A percentile compares a stretch with the other conserved stretches of the same genome.
Conservation (phyloP, 2,113 vertebrate genomes). For the Cyphomyrus plagiostoma region DNA sequence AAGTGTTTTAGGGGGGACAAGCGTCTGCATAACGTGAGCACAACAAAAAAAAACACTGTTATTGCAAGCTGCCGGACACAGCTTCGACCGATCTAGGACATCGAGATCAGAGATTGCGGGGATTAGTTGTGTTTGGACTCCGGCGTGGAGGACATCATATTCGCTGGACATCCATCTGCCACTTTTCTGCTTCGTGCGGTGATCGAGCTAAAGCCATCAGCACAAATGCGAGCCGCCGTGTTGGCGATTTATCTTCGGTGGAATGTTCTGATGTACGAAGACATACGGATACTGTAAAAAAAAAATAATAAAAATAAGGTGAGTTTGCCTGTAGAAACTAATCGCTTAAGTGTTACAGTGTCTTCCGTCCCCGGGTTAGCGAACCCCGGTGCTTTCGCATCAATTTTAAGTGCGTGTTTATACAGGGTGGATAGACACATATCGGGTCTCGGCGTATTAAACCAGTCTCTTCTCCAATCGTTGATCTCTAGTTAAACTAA, state of each 20-base stretch:
- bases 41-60: slow-evolving; percentile 2
- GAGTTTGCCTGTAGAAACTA: slow-evolving; percentile 34
- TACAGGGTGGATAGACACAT: neutral
- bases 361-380: neutral
- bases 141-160: slow-evolving; percentile 40
- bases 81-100: slow-evolving; percentile 5
- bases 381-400: neutral
- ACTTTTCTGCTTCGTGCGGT: slow-evolving; percentile 60
- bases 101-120: slow-evolving; percentile 7
- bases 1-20: neutral
- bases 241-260: slow-evolving; percentile 50
- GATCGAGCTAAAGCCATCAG: slow-evolving; percentile 52
- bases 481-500: neutral
- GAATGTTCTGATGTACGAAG: slow-evolving; percentile 63
- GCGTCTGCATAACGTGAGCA: slow-evolving; percentile 13
- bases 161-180: slow-evolving; percentile 45
- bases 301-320: slow-evolving; percentile 37
- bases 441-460: neutral
- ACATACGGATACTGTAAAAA: slow-evolving; percentile 44
- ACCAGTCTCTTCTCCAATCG: neutral
- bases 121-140: slow-evolving; percentile 37
- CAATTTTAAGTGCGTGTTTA: slow-evolving; percentile 15
- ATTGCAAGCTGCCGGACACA: slow-evolving; percentile 21
- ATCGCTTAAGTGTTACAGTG: neutral
- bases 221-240: slow-evolving; percentile 62